phyloP scores from a whole-genome alignment of 2,113 vertebrate genomes.

The Leptobrachium leishanense region DNA sequence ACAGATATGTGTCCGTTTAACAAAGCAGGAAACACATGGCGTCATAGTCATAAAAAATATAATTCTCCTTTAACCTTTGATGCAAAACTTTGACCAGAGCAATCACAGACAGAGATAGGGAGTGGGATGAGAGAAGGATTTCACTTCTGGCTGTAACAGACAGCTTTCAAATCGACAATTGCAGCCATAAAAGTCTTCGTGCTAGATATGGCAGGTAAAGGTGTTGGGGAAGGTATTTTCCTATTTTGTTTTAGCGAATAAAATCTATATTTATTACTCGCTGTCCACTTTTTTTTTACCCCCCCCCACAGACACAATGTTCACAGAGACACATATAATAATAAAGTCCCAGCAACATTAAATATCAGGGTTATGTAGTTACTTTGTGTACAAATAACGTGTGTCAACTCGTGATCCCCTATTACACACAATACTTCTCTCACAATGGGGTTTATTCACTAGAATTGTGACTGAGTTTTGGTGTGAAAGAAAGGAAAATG shows the following conservation, averaged over 20 bases:
- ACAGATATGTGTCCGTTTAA: slow-evolving; percentile 51
- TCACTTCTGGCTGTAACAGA: neutral
- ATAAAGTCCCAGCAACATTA: no score
- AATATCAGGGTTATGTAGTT: no score
- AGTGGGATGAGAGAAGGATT: neutral
- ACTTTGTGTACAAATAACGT: no score
- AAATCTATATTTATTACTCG: no score
- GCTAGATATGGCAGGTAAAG: neutral
- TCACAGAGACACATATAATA: no score
- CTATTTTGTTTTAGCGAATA: neutral
- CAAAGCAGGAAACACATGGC: slow-evolving; percentile 62
- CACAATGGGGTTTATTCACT: no score
- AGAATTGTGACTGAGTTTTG: no score
- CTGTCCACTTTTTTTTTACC: no score
- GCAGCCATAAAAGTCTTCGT: neutral
- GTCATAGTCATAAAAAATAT: slow-evolving; percentile 44
- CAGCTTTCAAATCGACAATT: neutral
- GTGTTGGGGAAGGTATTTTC: neutral
- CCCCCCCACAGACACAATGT: no score
- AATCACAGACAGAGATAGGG: slow-evolving; percentile 50
- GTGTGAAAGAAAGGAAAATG: no score
- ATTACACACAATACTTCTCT: no score
- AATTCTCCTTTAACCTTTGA: slow-evolving; percentile 46
- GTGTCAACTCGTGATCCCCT: no score
- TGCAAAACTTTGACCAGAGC: slow-evolving; percentile 61